A percentile compares a stretch with the other conserved stretches of the same genome.
Evolutionary conservation across 2,113 vertebrate genomes (phyloP).

Genomic region (Xiphias gladius): DNA sequence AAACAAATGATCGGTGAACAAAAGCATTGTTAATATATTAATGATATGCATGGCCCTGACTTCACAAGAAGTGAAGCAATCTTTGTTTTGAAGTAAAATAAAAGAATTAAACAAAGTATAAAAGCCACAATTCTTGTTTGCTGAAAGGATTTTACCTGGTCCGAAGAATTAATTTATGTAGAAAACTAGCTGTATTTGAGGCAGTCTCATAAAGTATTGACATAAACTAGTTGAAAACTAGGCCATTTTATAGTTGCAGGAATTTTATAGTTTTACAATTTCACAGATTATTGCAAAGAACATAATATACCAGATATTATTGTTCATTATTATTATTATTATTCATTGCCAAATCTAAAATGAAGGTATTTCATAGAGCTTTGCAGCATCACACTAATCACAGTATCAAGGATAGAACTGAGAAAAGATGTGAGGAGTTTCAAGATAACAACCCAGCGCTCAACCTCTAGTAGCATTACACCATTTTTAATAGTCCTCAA

Average conservation of each 20-base stretch:
- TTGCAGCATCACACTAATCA: not conserved
- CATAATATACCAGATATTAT: not conserved
- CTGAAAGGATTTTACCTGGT: not conserved
- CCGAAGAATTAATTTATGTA: not conserved
- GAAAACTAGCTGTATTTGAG: not conserved
- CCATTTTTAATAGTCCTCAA: conserved; percentile 37
- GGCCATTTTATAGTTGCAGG: not conserved
- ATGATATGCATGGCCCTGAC: not conserved
- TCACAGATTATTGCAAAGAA: not conserved
- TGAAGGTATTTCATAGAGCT: not conserved
- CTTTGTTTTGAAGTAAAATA: not conserved
- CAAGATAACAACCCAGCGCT: not conserved
- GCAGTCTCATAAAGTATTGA: not conserved
- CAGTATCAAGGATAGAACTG: not conserved
- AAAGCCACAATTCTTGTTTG: not conserved
- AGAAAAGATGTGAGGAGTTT: conserved; percentile 12
- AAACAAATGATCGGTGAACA: not conserved
- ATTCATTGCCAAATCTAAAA: not conserved
- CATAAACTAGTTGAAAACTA: not conserved
- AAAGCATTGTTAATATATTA: not conserved
- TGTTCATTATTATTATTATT: not conserved
- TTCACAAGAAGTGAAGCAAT: not conserved
- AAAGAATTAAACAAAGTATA: not conserved
- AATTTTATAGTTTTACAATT: not conserved
- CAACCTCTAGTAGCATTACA: conserved; percentile 14